Conservation (phyloP, 1,140 invertebrate species). For the Euura lappo region DNA sequence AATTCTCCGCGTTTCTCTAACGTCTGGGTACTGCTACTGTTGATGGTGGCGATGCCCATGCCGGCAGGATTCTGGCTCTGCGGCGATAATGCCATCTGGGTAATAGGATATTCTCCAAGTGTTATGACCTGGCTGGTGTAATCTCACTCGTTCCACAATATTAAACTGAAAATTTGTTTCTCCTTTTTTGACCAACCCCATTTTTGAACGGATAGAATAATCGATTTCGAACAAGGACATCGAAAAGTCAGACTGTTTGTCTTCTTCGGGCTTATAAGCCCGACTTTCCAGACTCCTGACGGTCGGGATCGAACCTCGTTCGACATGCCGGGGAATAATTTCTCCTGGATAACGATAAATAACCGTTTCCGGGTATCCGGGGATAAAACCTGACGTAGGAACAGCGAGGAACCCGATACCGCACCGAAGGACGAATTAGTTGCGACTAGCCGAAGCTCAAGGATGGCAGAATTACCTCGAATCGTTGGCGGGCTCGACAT, state of each 20-base stretch:
- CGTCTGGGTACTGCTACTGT: neutral
- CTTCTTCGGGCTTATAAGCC: neutral
- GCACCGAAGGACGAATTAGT: too few relatives aligned
- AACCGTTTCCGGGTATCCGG: neutral
- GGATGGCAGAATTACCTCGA: too few relatives aligned
- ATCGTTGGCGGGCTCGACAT: too few relatives aligned
- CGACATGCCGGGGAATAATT: neutral
- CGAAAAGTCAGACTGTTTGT: neutral
- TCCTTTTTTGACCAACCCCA: neutral
- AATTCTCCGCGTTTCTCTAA: neutral
- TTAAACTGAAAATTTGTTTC: neutral
- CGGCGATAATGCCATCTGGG: neutral
- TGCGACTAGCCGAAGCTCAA: too few relatives aligned
- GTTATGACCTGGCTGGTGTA: neutral
- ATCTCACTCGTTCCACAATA: neutral
- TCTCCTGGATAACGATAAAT: slow-evolving; percentile 9
- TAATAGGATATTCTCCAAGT: neutral
- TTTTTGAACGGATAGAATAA: neutral
- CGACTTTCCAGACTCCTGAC: neutral
- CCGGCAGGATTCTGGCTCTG: neutral
- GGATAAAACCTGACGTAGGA: too few relatives aligned
- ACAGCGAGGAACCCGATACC: too few relatives aligned
- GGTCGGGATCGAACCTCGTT: neutral
- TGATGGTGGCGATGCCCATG: too few relatives aligned
- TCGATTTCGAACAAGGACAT: neutral